Percentiles rank a stretch among this genome's conserved stretches.
These are phyloP conservation scores for Pantelozetes paolii DNA, from an alignment of 2,888 invertebrate species.

Conservation along the genomic window DNA sequence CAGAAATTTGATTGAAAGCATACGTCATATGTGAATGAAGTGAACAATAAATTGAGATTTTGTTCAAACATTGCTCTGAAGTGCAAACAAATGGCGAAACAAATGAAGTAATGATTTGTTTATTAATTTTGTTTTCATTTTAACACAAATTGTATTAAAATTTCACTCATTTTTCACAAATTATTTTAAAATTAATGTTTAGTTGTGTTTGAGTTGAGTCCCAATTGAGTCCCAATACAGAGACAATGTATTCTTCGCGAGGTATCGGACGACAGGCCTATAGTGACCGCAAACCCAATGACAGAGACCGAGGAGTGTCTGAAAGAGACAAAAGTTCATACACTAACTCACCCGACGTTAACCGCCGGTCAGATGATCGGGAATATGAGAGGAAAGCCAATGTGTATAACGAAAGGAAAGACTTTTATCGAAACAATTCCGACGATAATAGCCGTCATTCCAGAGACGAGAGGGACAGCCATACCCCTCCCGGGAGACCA, in stretches of 20 bases:
- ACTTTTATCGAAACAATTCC: not conserved
- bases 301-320: not conserved
- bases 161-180: too few relatives aligned
- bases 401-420: not conserved
- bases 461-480: not conserved
- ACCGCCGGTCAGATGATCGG: not conserved
- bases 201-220: too few relatives aligned
- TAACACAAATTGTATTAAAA: too few relatives aligned
- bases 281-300: not conserved
- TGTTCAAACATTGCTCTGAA: too few relatives aligned
- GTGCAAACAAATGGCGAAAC: too few relatives aligned
- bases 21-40: too few relatives aligned
- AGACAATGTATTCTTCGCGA: slow-evolving; percentile 18
- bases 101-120: too few relatives aligned
- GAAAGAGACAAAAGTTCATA: not conserved
- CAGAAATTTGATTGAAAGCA: too few relatives aligned
- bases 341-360: not conserved
- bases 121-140: too few relatives aligned
- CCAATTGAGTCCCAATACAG: too few relatives aligned
- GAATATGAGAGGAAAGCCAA: not conserved
- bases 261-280: not conserved
- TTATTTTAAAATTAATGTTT: too few relatives aligned
- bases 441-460: not conserved
- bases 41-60: too few relatives aligned
- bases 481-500: not conserved